These are phyloP conservation scores for Stegostoma tigrinum DNA, from an alignment of 2,113 vertebrate species.

Conservation along the genomic window DNA sequence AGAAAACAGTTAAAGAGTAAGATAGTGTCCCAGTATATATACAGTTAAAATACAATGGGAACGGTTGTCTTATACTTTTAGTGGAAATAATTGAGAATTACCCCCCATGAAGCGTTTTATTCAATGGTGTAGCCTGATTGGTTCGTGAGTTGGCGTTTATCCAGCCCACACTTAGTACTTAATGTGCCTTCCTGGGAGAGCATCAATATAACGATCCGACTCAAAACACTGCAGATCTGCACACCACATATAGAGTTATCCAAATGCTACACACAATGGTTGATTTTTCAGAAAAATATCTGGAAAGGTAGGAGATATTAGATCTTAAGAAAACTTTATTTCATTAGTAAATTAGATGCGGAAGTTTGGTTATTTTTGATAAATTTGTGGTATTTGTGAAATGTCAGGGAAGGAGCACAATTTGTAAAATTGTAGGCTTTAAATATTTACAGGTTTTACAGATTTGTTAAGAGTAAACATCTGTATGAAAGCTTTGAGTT, in stretches of 20 bases:
- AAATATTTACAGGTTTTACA: background rate
- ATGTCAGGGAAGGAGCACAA: background rate
- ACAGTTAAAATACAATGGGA: background rate
- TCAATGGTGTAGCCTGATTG: conserved; percentile 52
- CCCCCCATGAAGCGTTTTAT: background rate
- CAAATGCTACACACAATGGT: conserved; percentile 65
- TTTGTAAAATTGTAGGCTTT: background rate
- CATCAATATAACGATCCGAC: conserved; percentile 58
- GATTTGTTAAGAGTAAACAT: too few relatives aligned
- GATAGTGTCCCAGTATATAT: background rate
- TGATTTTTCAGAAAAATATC: conserved; percentile 76
- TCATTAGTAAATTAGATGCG: background rate
- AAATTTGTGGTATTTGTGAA: background rate
- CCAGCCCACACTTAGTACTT: conserved; percentile 51
- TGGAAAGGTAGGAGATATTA: conserved; percentile 72
- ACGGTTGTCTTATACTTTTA: background rate
- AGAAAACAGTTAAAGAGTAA: background rate
- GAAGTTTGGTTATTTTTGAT: background rate
- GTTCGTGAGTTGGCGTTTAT: conserved; percentile 48
- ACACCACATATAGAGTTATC: background rate
- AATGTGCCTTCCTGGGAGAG: conserved; percentile 50
- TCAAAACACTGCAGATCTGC: conserved; percentile 43
- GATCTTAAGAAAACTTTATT: background rate
- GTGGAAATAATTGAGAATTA: background rate
- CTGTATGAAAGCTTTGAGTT: background rate